Conservation (phyloP, 1,140 invertebrate genomes). For the Penaeus japonicus region DNA sequence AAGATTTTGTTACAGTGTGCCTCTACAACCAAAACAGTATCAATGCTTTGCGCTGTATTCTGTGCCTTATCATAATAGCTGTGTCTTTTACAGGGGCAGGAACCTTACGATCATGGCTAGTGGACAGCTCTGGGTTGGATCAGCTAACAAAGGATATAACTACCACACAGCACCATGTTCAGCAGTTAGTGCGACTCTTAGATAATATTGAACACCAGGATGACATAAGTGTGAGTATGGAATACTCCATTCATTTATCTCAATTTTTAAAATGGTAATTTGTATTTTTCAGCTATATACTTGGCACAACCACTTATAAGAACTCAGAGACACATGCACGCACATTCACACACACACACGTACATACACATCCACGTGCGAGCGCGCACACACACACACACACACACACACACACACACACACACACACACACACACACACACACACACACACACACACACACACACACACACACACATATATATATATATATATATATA, state of each 20-base stretch:
- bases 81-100: constrained; percentile 44
- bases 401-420: no score
- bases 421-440: no score
- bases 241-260: not conserved
- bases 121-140: constrained; percentile 46
- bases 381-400: no score
- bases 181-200: constrained; percentile 34
- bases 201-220: constrained; percentile 48
- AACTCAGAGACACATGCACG: no score
- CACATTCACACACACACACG: no score
- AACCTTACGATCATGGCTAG: constrained; percentile 56
- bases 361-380: no score
- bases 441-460: no score
- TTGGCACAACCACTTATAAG: no score
- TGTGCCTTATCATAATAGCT: not conserved
- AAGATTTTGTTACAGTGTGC: no score
- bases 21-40: not conserved
- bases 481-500: no score
- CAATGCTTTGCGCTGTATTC: not conserved
- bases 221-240: constrained; percentile 40
- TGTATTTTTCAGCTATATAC: no score
- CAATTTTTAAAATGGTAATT: not conserved
- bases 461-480: no score
- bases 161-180: constrained; percentile 40
- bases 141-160: constrained; percentile 42